A percentile compares a stretch with the other conserved stretches of the same genome.
phyloP scores from a whole-genome alignment of 1,140 invertebrate species.

The Pseudomyrmex flavicornis region DNA sequence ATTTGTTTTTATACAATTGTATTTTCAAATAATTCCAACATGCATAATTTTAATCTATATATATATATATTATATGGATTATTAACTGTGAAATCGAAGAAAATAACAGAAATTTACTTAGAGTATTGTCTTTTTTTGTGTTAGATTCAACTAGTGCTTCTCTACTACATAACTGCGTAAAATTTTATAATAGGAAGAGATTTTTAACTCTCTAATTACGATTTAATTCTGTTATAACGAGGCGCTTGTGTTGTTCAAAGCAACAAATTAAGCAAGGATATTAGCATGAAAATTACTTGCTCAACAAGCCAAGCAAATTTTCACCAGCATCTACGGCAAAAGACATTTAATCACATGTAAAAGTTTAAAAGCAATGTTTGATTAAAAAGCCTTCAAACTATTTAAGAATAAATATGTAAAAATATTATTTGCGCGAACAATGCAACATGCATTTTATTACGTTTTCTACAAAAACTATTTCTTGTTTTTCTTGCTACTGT shows the following conservation, averaged over 20 bases:
- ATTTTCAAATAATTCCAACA: too few relatives aligned
- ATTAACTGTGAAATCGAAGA: neutral
- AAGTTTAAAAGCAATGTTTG: neutral
- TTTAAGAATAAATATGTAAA: neutral
- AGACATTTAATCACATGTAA: neutral
- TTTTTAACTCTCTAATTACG: constrained; percentile 15
- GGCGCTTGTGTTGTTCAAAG: neutral
- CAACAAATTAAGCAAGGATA: neutral
- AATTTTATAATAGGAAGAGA: constrained; percentile 9
- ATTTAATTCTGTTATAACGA: constrained; percentile 19
- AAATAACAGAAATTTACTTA: neutral
- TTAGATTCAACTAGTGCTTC: neutral
- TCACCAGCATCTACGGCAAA: neutral
- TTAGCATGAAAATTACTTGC: constrained; percentile 26
- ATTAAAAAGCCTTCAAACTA: neutral
- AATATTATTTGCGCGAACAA: neutral
- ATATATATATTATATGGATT: too few relatives aligned
- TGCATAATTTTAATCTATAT: too few relatives aligned
- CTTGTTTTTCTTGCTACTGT: neutral
- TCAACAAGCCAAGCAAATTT: constrained; percentile 11
- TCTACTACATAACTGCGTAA: neutral
- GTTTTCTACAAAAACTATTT: too few relatives aligned
- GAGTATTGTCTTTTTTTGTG: neutral
- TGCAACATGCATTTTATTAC: too few relatives aligned
- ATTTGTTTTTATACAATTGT: neutral